Conservation (phyloP, 2,888 invertebrate species). For the Caenorhabditis afra region DNA sequence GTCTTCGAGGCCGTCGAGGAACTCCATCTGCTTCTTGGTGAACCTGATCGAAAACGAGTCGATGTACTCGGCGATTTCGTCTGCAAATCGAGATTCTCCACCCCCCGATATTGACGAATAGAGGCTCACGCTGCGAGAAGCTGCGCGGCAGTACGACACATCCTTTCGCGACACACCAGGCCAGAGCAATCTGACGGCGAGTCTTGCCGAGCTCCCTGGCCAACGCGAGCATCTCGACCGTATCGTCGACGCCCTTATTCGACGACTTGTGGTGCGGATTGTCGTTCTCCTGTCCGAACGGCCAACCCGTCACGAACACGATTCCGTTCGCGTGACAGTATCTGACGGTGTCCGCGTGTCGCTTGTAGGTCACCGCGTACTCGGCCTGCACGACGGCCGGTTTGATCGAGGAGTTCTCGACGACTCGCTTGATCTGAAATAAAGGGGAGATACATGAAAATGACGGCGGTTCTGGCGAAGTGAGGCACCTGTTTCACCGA, state of each 20-base stretch:
- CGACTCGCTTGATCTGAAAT: constrained; percentile 79
- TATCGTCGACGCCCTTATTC: constrained; percentile 65
- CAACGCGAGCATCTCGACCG: constrained; percentile 53
- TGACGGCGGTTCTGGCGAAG: constrained; percentile 84
- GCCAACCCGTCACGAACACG: constrained; percentile 64
- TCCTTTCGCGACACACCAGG: constrained; percentile 81
- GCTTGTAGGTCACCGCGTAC: constrained; percentile 80
- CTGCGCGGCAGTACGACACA: constrained; percentile 81
- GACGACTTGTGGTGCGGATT: constrained; percentile 57
- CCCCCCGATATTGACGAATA: too few relatives aligned
- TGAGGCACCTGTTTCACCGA: constrained; percentile 83
- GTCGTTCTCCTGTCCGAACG: constrained; percentile 59
- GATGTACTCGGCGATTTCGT: constrained; percentile 77
- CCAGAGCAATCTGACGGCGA: constrained; percentile 81
- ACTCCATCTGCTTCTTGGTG: constrained; percentile 72
- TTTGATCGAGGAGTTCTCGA: constrained; percentile 85
- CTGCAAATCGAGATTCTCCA: too few relatives aligned
- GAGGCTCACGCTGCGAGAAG: too few relatives aligned
- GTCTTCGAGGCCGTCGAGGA: constrained; percentile 18
- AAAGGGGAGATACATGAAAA: constrained; percentile 84
- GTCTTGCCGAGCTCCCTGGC: constrained; percentile 64
- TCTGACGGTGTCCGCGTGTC: constrained; percentile 66
- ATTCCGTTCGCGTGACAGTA: constrained; percentile 82
- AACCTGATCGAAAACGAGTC: constrained; percentile 80
- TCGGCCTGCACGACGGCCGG: constrained; percentile 87